Percentiles rank a stretch among this genome's conserved stretches.
Evolutionary conservation across 2,113 vertebrate species (phyloP).

Genomic region (Rhizomys pruinosus): DNA sequence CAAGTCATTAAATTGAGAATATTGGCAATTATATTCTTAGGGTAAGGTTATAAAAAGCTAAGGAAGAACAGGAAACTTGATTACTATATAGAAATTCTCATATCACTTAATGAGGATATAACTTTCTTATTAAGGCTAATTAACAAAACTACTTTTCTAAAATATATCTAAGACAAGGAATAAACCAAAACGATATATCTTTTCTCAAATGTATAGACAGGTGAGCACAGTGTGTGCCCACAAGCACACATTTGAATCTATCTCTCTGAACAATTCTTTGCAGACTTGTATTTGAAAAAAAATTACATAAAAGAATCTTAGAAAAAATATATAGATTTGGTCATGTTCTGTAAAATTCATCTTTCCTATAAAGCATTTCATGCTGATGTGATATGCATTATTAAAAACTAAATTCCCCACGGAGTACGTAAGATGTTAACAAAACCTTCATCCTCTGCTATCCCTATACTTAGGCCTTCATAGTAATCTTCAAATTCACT

Average conservation of each 20-base stretch:
- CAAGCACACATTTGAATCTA: neutral
- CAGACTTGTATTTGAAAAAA: constrained; percentile 7
- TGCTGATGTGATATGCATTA: neutral
- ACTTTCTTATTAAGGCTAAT: constrained; percentile 24
- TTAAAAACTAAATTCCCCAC: constrained; percentile 88
- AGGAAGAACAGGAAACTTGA: neutral
- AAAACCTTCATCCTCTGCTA: constrained; percentile 87
- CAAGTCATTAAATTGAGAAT: neutral
- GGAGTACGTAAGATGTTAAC: constrained; percentile 85
- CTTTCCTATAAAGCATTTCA: constrained; percentile 29
- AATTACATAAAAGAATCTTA: neutral
- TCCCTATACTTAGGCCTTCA: constrained; percentile 89
- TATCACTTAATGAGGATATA: neutral
- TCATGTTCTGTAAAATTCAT: constrained; percentile 44
- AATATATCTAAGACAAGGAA: constrained; percentile 48
- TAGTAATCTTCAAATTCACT: constrained; percentile 92
- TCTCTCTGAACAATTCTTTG: constrained; percentile 44
- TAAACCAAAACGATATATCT: neutral
- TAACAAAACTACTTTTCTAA: constrained; percentile 41
- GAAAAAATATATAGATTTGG: constrained; percentile 6
- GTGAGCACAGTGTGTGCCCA: neutral
- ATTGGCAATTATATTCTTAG: constrained; percentile 22
- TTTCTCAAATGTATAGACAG: neutral
- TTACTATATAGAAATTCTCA: constrained; percentile 14
- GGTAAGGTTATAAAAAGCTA: neutral